Conservation (phyloP, 2,888 invertebrate genomes). For the Blastobasis adustella region DNA sequence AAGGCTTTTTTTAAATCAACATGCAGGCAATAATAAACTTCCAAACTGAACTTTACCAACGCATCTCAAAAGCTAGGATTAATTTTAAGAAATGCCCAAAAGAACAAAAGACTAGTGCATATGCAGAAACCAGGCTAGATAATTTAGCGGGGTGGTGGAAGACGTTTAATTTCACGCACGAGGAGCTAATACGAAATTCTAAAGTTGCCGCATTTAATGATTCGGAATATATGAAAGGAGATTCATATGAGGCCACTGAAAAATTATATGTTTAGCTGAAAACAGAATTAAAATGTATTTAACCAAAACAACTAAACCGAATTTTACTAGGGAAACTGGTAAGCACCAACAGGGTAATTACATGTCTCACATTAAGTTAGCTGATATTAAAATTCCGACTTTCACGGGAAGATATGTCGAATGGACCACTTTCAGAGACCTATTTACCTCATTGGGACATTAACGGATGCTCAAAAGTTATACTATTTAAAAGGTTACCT, state of each 20-base stretch:
- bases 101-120: background rate
- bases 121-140: background rate
- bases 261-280: background rate
- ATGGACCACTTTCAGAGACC: slow-evolving; percentile 16
- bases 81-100: background rate
- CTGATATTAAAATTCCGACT: slow-evolving; percentile 7
- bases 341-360: background rate
- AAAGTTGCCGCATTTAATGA: background rate
- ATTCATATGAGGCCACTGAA: background rate
- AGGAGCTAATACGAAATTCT: background rate
- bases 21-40: no score
- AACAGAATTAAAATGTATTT: background rate
- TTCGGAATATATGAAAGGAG: background rate
- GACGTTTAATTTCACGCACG: background rate
- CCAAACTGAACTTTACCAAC: no score
- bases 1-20: no score
- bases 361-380: background rate
- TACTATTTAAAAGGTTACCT: slow-evolving; percentile 17
- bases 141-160: background rate
- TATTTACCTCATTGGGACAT: slow-evolving; percentile 10
- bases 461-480: slow-evolving; percentile 18
- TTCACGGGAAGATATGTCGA: slow-evolving; percentile 18
- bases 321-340: background rate
- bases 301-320: background rate
- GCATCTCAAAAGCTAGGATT: no score